These are phyloP conservation scores for Vandiemenella viatica DNA, from an alignment of 2,888 invertebrate species.

Conservation along the genomic window DNA sequence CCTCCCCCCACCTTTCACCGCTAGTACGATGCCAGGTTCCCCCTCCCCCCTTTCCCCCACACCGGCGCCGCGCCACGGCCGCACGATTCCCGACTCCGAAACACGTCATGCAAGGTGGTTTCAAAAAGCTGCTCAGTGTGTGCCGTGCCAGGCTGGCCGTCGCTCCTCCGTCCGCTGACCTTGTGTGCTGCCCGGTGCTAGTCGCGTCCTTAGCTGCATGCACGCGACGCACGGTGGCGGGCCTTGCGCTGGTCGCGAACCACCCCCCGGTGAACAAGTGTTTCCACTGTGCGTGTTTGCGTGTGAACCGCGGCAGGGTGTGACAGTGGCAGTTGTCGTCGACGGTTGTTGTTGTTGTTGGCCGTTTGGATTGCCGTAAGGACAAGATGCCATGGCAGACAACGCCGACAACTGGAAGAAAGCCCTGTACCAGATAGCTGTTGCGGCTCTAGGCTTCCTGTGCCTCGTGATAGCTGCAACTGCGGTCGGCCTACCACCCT, in stretches of 20 bases:
- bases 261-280: too few relatives aligned
- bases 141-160: too few relatives aligned
- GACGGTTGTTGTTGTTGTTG: not conserved
- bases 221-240: too few relatives aligned
- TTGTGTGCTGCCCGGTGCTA: too few relatives aligned
- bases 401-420: conserved; percentile 31
- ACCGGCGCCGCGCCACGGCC: not conserved
- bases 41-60: not conserved
- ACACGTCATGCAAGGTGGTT: not conserved
- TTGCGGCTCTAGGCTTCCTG: conserved; percentile 55
- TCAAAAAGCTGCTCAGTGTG: not conserved
- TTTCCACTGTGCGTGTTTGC: too few relatives aligned
- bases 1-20: not conserved
- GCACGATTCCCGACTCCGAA: too few relatives aligned
- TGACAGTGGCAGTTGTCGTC: not conserved
- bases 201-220: too few relatives aligned
- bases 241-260: too few relatives aligned
- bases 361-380: not conserved
- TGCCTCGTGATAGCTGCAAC: conserved; percentile 70
- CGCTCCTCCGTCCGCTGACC: too few relatives aligned
- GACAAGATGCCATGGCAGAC: conserved; percentile 20
- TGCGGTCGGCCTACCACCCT: conserved; percentile 68
- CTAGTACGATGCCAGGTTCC: too few relatives aligned
- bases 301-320: not conserved
- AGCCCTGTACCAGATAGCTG: conserved; percentile 50